Evolutionary conservation across 2,113 vertebrate genomes (phyloP), one percentile per base, ranked within the genome.

Genomic region (Apodemus speciosus): DNA sequence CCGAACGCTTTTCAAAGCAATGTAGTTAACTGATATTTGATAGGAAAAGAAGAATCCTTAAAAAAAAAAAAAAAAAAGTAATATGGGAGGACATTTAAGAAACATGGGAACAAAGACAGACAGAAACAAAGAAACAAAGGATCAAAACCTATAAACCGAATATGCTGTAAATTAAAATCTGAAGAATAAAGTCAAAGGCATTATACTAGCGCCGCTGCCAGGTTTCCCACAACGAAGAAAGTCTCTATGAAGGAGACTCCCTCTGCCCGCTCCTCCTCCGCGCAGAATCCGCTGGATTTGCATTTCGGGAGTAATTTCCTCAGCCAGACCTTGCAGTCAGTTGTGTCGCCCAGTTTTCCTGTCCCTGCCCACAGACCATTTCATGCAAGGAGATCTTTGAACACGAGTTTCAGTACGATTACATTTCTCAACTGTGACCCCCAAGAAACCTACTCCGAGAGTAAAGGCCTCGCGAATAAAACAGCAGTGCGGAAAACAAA

Each of bases 111-210:
- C 1, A 25, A 27, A 21, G 56, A 64, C 9, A 64, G 27, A 66
- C 30, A 35, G 43, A 43, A 23, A 60, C 58, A 73, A 81, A 85
- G 9, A 81, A 75, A 27, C 69, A 71, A 1, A 7, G n/a, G 32
- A 68, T 40, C 69, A 72, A 40, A 83, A 83, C 38, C 62, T 62
- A 32, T 75, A 38, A 87, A 73, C 16, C 56, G 11, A 76, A 53
- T n/a, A 46, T 38, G 35, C 6, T 25, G 3, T 66, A n/a, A 93
- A 95, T 83, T 85, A 68, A 56, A 94, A 73, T 93, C 9, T 71
- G 66, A 25, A 49, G 15, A 49, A 68, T 71, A 53, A 20, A 83
- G 49, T 43, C 49, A 11, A 84, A 30, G 32, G 40, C 4, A 3
- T 56, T 84, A 58, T 13, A 35, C n/a, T 60, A 2, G 25, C 32